Percentiles rank a stretch among this genome's conserved stretches.
Evolutionary conservation across 2,113 vertebrate genomes (phyloP).

Genomic region (Steatornis caripensis): DNA sequence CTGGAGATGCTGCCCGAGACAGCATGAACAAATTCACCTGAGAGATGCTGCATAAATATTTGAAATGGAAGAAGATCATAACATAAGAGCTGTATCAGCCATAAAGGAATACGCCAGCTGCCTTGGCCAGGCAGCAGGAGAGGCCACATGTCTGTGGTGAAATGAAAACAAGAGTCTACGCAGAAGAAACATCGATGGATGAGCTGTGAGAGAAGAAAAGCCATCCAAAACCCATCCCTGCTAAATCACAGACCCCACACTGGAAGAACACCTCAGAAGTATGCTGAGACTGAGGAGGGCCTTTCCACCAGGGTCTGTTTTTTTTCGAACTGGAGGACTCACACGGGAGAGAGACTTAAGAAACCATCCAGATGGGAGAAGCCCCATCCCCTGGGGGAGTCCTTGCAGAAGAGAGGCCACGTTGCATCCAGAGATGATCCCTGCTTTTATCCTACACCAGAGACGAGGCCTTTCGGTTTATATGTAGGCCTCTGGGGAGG

Average conservation of each 20-base stretch:
- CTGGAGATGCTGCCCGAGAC: not conserved
- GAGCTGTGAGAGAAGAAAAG: not conserved
- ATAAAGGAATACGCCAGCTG: not conserved
- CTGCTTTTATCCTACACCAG: not conserved
- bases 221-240: not conserved
- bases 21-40: not conserved
- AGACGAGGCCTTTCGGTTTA: not conserved
- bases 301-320: not conserved
- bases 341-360: not conserved
- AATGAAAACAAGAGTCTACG: not conserved
- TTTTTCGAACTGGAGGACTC: not conserved
- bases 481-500: not conserved
- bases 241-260: not conserved
- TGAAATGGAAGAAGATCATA: not conserved
- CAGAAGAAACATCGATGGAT: fast-evolving
- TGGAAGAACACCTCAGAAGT: not conserved
- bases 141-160: not conserved
- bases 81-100: not conserved
- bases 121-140: not conserved
- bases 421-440: not conserved
- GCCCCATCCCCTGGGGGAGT: fast-evolving
- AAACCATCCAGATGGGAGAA: not conserved
- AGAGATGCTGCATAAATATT: slow-evolving; percentile 15
- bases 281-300: not conserved
- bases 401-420: not conserved